A percentile compares a stretch with the other conserved stretches of the same genome.
These are phyloP conservation scores for Nomada flava DNA, from an alignment of 2,888 invertebrate species.

Conservation along the genomic window DNA sequence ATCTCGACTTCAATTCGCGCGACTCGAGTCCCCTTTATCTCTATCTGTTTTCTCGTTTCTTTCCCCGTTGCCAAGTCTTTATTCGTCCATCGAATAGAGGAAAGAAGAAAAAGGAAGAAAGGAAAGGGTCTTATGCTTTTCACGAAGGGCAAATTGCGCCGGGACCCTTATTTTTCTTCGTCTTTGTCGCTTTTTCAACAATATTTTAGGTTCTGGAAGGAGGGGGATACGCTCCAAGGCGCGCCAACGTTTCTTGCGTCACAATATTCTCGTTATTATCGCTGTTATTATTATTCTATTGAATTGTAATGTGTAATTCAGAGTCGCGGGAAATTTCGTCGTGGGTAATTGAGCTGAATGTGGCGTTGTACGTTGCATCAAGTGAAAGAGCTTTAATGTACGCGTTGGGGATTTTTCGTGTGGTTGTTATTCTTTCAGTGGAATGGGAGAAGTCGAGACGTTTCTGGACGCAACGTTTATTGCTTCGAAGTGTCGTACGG, in stretches of 20 bases:
- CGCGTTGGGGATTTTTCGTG: not conserved
- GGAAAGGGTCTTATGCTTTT: conserved; percentile 29
- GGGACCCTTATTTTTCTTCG: conserved; percentile 19
- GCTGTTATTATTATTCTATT: conserved; percentile 21
- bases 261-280: conserved; percentile 23
- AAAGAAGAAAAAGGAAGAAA: not conserved
- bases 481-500: not conserved
- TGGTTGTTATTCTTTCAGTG: not conserved
- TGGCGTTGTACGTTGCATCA: conserved; percentile 7
- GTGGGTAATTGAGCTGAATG: conserved; percentile 33
- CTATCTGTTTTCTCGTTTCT: conserved; percentile 34
- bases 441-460: not conserved
- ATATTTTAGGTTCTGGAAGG: too few relatives aligned
- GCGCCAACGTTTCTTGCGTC: conserved; percentile 19
- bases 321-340: not conserved
- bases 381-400: conserved; percentile 8
- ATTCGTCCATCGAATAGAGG: not conserved
- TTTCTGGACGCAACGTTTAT: not conserved
- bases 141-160: conserved; percentile 39
- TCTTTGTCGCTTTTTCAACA: not conserved
- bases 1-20: conserved; percentile 73
- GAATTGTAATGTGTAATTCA: conserved; percentile 37
- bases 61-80: not conserved
- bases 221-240: not conserved
- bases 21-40: conserved; percentile 54